Evolutionary conservation across 1,140 invertebrate species (phyloP).

Genomic region (Papilio machaon): DNA sequence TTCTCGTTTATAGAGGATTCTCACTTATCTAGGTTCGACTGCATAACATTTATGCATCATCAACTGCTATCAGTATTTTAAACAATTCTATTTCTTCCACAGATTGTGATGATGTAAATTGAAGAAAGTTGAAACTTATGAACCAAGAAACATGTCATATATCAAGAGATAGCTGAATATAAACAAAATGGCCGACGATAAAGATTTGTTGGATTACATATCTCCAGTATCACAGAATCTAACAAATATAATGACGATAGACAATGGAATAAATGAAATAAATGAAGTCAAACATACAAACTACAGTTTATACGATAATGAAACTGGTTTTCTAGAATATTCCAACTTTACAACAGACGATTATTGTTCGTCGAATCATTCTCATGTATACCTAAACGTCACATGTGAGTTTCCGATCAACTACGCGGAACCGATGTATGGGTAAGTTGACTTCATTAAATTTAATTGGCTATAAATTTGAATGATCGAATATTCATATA

Average conservation of each 20-base stretch:
- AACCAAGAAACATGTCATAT: background rate
- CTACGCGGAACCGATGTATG: conserved; percentile 87
- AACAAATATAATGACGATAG: conserved; percentile 32
- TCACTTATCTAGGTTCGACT: no score
- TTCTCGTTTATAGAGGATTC: no score
- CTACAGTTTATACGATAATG: conserved; percentile 61
- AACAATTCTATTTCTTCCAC: background rate
- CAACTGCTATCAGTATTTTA: background rate
- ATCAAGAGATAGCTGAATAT: conserved; percentile 37
- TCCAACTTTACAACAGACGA: conserved; percentile 70
- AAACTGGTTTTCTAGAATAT: conserved; percentile 55
- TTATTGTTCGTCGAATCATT: conserved; percentile 70
- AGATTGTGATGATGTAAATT: background rate
- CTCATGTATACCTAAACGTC: conserved; percentile 83
- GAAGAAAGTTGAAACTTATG: background rate
- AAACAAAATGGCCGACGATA: conserved; percentile 52
- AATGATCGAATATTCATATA: background rate
- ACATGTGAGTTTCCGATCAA: conserved; percentile 86
- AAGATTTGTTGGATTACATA: conserved; percentile 52
- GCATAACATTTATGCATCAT: no score
- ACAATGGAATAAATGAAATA: conserved; percentile 46
- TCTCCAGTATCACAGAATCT: conserved; percentile 37
- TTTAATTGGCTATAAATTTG: conserved; percentile 1
- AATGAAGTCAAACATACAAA: conserved; percentile 50
- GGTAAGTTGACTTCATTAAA: conserved; percentile 63